Evolutionary conservation across 2,113 vertebrate species (phyloP).

Genomic region (Forbesichthys agassizii): DNA sequence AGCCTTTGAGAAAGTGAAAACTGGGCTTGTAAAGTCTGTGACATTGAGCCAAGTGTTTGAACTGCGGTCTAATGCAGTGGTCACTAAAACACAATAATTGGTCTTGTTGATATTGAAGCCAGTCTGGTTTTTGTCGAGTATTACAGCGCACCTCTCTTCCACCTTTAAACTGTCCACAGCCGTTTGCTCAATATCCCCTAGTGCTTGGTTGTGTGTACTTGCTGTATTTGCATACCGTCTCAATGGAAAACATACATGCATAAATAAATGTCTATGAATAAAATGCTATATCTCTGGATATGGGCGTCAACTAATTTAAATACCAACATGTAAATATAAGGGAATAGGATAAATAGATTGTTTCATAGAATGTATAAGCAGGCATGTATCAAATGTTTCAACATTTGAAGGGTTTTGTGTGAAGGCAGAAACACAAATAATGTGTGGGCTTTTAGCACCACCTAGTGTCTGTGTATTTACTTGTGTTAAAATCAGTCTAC

Average conservation of each 20-base stretch:
- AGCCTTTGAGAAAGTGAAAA: slow-evolving; percentile 12
- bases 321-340: neutral
- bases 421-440: neutral
- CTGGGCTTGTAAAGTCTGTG: slow-evolving; percentile 27
- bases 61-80: slow-evolving; percentile 1
- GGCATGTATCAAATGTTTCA: too few relatives aligned
- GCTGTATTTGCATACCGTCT: slow-evolving; percentile 94
- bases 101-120: slow-evolving; percentile 22
- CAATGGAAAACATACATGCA: slow-evolving; percentile 86
- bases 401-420: too few relatives aligned
- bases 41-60: slow-evolving; percentile 4
- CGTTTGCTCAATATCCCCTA: slow-evolving; percentile 76
- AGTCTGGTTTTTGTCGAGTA: slow-evolving; percentile 23
- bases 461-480: slow-evolving; percentile 35
- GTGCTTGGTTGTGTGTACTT: slow-evolving; percentile 94
- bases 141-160: slow-evolving; percentile 73
- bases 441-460: slow-evolving; percentile 21
- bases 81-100: slow-evolving; percentile 2
- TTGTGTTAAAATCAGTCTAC: too few relatives aligned
- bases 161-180: slow-evolving; percentile 67
- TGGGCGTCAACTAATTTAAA: neutral
- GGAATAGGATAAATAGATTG: neutral
- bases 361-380: too few relatives aligned
- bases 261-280: slow-evolving; percentile 86
- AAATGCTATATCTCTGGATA: slow-evolving; percentile 49